phyloP scores from a whole-genome alignment of 2,113 vertebrate species.

The Ophiodon elongatus region DNA sequence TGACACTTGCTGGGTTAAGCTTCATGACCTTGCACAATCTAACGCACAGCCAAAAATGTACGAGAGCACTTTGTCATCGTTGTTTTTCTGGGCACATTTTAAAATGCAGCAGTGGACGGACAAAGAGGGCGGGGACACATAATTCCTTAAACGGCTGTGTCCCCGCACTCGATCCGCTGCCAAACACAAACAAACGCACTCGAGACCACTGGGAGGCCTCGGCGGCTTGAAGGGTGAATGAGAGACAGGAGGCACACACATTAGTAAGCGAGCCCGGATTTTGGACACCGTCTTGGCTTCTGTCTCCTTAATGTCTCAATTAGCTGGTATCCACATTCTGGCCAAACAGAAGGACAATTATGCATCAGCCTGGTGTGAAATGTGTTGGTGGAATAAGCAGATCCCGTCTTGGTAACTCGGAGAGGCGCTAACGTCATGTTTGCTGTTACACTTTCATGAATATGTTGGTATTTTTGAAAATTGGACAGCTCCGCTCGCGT shows the following conservation, averaged over 20 bases:
- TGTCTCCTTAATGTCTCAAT: slow-evolving; percentile 61
- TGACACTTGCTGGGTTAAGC: slow-evolving; percentile 30
- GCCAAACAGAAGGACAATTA: slow-evolving; percentile 68
- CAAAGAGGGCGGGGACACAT: not conserved
- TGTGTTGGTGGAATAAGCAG: slow-evolving; percentile 46
- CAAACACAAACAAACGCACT: slow-evolving; percentile 35
- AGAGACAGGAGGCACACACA: slow-evolving; percentile 48
- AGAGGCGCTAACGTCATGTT: slow-evolving; percentile 13
- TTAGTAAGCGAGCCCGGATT: slow-evolving; percentile 22
- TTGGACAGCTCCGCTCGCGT: slow-evolving; percentile 4
- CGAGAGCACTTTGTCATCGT: not conserved
- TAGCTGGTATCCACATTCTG: slow-evolving; percentile 49
- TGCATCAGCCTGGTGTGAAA: slow-evolving; percentile 62
- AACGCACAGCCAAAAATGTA: not conserved
- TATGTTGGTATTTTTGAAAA: slow-evolving; percentile 15
- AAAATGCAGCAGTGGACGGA: slow-evolving; percentile 13
- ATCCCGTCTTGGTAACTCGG: slow-evolving; percentile 43
- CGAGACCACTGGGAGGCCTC: slow-evolving; percentile 1
- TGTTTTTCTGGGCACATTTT: slow-evolving; percentile 15
- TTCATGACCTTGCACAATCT: slow-evolving; percentile 44
- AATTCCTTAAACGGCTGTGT: slow-evolving; percentile 4
- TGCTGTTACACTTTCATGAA: slow-evolving; percentile 35
- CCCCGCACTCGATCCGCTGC: not conserved
- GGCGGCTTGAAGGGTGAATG: slow-evolving; percentile 37
- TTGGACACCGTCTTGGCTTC: slow-evolving; percentile 40